Conservation (phyloP, 2,888 invertebrate species). For the Hedya salicella region DNA sequence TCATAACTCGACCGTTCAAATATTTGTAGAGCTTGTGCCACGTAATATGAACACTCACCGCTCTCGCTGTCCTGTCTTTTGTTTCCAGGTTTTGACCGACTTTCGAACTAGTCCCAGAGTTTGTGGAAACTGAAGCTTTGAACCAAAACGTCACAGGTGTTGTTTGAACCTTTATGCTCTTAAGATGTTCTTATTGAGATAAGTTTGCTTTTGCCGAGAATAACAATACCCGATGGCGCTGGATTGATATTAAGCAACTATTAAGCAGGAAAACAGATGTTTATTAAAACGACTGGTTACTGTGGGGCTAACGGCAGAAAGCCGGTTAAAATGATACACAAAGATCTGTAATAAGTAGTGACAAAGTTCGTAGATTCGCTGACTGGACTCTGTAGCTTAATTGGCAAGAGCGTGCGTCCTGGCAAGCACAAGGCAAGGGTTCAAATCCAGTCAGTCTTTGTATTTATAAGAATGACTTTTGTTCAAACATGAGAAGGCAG, state of each 20-base stretch:
- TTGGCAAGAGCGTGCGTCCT: too few relatives aligned
- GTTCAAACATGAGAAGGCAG: too few relatives aligned
- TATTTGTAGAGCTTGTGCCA: slow-evolving; percentile 33
- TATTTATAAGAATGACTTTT: too few relatives aligned
- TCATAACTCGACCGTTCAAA: slow-evolving; percentile 17
- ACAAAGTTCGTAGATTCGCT: too few relatives aligned
- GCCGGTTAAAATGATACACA: too few relatives aligned
- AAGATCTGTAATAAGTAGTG: too few relatives aligned
- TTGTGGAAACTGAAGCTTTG: neutral
- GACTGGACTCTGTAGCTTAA: too few relatives aligned
- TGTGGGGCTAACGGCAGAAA: too few relatives aligned
- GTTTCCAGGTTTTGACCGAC: slow-evolving; percentile 33
- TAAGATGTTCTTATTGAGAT: neutral
- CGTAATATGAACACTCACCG: slow-evolving; percentile 21
- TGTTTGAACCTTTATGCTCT: neutral
- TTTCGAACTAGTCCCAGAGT: slow-evolving; percentile 21
- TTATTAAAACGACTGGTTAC: too few relatives aligned
- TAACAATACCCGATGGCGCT: neutral
- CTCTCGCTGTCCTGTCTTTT: slow-evolving; percentile 35
- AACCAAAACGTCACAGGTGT: slow-evolving; percentile 1
- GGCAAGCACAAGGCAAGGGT: too few relatives aligned
- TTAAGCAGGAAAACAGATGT: too few relatives aligned
- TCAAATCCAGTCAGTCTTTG: too few relatives aligned
- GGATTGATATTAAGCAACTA: neutral
- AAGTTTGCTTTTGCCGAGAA: neutral